Conservation (phyloP, 2,113 vertebrate species). For the Danio rerio region DNA sequence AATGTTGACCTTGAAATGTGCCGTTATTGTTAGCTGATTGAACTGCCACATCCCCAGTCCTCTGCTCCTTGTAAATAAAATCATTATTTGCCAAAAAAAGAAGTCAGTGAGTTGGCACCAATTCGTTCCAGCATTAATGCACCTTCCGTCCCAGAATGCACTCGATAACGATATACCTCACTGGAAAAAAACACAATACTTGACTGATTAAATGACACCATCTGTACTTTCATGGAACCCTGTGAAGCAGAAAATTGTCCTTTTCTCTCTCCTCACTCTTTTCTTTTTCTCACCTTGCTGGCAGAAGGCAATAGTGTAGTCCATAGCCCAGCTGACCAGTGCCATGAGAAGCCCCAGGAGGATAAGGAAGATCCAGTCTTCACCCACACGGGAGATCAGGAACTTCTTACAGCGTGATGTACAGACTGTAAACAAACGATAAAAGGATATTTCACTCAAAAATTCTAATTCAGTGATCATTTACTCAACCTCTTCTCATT, state of each 20-base stretch:
- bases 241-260: conserved; percentile 32
- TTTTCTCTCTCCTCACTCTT: conserved; percentile 1
- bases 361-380: conserved; percentile 99
- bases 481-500: neutral
- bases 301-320: conserved; percentile 95
- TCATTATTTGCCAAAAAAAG: conserved; percentile 13
- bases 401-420: conserved; percentile 90
- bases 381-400: conserved; percentile 93
- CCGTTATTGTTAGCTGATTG: neutral
- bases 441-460: neutral
- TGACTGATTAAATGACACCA: conserved; percentile 38
- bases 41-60: neutral
- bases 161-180: neutral
- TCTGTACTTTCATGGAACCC: conserved; percentile 38
- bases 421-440: conserved; percentile 77
- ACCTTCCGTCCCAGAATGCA: neutral
- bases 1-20: neutral
- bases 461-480: neutral
- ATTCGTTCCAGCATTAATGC: conserved; percentile 27
- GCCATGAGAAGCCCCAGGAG: conserved; percentile 96
- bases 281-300: conserved; percentile 85
- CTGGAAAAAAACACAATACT: conserved; percentile 35
- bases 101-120: conserved; percentile 23
- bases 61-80: neutral
- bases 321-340: conserved; percentile 98